Evolutionary conservation across 53 echinoderm and acorn worm genomes (phyloP).

Genomic region (Stichopus horrens): DNA sequence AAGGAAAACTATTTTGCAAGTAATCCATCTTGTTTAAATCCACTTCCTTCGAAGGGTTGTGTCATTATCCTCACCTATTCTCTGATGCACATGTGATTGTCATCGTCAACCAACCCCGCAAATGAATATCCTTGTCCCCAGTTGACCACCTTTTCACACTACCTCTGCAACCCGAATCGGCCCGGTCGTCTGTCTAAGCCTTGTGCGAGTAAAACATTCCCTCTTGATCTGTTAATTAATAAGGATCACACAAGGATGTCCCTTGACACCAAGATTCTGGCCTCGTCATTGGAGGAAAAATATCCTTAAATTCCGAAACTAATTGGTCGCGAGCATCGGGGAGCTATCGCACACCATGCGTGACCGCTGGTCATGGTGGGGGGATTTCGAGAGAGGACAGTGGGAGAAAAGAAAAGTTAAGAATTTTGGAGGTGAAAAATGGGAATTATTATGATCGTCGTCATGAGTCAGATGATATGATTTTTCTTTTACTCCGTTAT

Average conservation of each 20-base stretch:
- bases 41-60: too few species aligned
- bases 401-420: not conserved
- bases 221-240: slow-evolving; percentile 43
- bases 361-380: slow-evolving; percentile 10
- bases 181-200: too few species aligned
- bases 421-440: not conserved
- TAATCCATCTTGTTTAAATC: not conserved
- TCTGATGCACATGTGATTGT: too few species aligned
- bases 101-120: too few species aligned
- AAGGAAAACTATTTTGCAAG: not conserved
- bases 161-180: too few species aligned
- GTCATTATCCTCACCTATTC: too few species aligned
- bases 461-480: not conserved
- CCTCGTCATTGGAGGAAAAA: slow-evolving; percentile 34
- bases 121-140: too few species aligned
- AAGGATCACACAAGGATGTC: slow-evolving; percentile 3
- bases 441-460: not conserved
- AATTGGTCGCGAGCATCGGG: slow-evolving; percentile 35
- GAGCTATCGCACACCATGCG: slow-evolving; percentile 36
- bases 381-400: not conserved
- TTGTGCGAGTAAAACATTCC: not conserved
- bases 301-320: slow-evolving; percentile 35
- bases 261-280: slow-evolving; percentile 18
- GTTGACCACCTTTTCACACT: too few species aligned
- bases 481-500: not conserved